Conservation (phyloP, 2,797 vertebrate species). For the Diplodus puntazzo region DNA sequence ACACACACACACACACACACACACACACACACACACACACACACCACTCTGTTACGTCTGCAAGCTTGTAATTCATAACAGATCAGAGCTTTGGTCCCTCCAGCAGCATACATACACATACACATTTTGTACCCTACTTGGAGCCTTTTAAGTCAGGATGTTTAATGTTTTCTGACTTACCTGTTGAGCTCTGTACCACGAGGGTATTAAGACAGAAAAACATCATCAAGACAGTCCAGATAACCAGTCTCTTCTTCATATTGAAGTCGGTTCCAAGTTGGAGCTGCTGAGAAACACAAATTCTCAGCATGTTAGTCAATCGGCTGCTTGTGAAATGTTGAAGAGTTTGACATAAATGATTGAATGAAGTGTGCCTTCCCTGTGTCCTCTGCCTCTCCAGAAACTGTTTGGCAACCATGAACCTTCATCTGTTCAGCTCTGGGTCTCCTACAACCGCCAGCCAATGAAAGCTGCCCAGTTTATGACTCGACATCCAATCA, state of each 20-base stretch:
- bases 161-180: conserved; percentile 32
- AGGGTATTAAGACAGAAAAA: conserved; percentile 26
- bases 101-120: background rate
- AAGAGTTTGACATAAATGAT: conserved; percentile 4
- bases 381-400: conserved; percentile 77
- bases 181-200: background rate
- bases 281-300: background rate
- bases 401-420: conserved; percentile 85
- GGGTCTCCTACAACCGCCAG: conserved; percentile 98
- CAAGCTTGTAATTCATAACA: conserved; percentile 46
- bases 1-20: background rate
- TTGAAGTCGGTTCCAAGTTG: background rate
- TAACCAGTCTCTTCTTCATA: background rate
- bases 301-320: background rate
- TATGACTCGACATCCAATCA: conserved; percentile 95
- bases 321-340: background rate
- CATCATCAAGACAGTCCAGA: conserved; percentile 8
- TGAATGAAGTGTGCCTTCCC: conserved; percentile 22
- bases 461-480: conserved; percentile 96
- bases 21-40: background rate
- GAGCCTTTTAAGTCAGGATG: conserved; percentile 24
- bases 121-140: background rate
- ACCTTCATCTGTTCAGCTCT: conserved; percentile 91
- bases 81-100: conserved; percentile 30
- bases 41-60: conserved; percentile 10